Evolutionary conservation across 2,113 vertebrate species (phyloP).

Genomic region (Neodontobutis hainanensis): DNA sequence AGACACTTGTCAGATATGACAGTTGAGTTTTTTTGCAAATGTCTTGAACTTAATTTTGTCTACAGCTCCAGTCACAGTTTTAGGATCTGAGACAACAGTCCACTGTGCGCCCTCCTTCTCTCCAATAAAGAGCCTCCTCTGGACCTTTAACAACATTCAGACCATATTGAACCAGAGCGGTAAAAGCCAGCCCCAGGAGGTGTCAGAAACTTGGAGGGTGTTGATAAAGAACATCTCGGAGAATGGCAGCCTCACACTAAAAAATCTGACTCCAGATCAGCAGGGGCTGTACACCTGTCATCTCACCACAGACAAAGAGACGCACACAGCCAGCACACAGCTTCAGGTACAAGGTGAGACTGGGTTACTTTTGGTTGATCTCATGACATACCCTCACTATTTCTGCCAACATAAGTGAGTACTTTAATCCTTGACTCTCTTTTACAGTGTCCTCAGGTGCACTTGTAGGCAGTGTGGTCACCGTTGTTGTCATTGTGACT

Average conservation of each 20-base stretch:
- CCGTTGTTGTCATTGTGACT: background rate
- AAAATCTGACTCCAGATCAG: background rate
- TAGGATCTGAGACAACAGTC: slow-evolving; percentile 12
- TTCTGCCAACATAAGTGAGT: too few relatives aligned
- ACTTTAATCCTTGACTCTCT: background rate
- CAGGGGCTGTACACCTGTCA: slow-evolving; percentile 60
- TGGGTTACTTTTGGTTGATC: background rate
- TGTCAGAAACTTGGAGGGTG: slow-evolving; percentile 22
- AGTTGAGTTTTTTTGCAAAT: too few relatives aligned
- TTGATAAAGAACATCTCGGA: slow-evolving; percentile 24
- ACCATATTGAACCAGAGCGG: background rate
- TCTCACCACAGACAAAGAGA: background rate
- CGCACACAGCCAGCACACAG: background rate
- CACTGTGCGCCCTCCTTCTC: slow-evolving; percentile 4
- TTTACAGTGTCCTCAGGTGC: background rate
- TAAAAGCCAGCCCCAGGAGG: accelerated
- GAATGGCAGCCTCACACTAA: slow-evolving; percentile 29
- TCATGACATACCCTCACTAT: too few relatives aligned
- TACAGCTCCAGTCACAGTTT: slow-evolving; percentile 9
- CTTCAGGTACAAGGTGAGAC: slow-evolving; percentile 8
- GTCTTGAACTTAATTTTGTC: background rate
- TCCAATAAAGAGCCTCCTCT: slow-evolving; percentile 5
- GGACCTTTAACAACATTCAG: slow-evolving; percentile 26
- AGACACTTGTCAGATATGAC: too few relatives aligned
- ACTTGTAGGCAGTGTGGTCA: too few relatives aligned